A percentile compares a stretch with the other conserved stretches of the same genome.
phyloP scores from a whole-genome alignment of 2,888 invertebrate genomes.

The Scaptomyza polygonia region DNA sequence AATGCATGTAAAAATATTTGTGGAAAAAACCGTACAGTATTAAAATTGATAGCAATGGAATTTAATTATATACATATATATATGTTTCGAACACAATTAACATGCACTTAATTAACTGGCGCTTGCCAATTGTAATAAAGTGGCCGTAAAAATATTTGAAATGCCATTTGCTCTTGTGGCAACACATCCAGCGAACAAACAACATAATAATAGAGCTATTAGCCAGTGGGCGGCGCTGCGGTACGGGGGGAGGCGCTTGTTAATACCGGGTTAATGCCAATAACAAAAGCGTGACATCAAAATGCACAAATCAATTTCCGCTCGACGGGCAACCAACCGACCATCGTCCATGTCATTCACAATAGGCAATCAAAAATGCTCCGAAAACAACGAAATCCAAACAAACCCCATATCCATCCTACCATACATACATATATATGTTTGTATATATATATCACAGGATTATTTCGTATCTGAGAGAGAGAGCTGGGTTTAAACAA shows the following conservation, averaged over 20 bases:
- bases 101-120: constrained; percentile 42
- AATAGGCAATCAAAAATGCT: constrained; percentile 53
- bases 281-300: constrained; percentile 62
- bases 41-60: constrained; percentile 16
- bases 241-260: not conserved
- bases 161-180: constrained; percentile 20
- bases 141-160: constrained; percentile 32
- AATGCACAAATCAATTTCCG: constrained; percentile 72
- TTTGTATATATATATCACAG: not conserved
- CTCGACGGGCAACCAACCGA: constrained; percentile 12
- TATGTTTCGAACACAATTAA: constrained; percentile 6
- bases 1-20: not conserved
- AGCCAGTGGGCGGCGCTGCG: constrained; percentile 10
- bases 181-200: not conserved
- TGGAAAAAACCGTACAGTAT: too few relatives aligned
- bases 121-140: constrained; percentile 22
- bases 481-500: constrained; percentile 36
- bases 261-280: constrained; percentile 60
- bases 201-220: constrained; percentile 52
- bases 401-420: constrained; percentile 4
- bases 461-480: constrained; percentile 9
- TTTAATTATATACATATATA: constrained; percentile 20
- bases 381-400: constrained; percentile 15
- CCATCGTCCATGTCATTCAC: constrained; percentile 21
- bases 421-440: not conserved